Evolutionary conservation across 1,140 invertebrate genomes (phyloP), one percentile per base, ranked within the genome.

Genomic region (Saccostrea glomerata): DNA sequence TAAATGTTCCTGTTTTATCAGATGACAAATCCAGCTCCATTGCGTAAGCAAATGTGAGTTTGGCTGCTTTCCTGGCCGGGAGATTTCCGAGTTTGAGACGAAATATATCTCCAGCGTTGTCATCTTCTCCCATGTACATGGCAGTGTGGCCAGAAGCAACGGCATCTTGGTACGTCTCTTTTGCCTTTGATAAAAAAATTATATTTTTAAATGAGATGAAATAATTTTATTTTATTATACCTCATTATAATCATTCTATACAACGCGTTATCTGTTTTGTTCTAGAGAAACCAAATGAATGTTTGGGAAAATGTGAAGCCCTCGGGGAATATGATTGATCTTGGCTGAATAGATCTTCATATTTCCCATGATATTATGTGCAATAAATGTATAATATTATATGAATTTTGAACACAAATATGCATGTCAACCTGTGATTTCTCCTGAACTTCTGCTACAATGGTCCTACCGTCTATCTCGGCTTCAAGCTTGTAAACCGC

Each of bases 101-200:
- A 85, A 93, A 93, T 6, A 91, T 86, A 89, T 92, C 92, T 15
- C 90, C 77, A 66, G 87, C 54, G 6, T 47, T 87, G 0, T 91
- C 83, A 54, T 90, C 86, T 86, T 92, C 91, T 56, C 87, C 73
- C 25, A 92, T 84, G 30, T 92, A 84, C 25, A 92, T 96, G 15
- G 97, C 97, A 11, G 96, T 95, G 82, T 96, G 92, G 7, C 97
- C 97, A 56, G 95, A 94, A 3, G 94, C 93, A 0, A 97, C 95
- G 7, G 97, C 97, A 58, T 96, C 91, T 60, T 96, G 94, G 92
- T 97, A 97, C 40, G 96, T 96, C 89, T 96, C 94, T 92, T 96
- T 96, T 0, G 97, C 97, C 94, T 91, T 23, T 82, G 5, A 47
- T 5, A 36, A 36, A 36, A 36, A 36, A 36, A 36, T 36, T 36